phyloP scores from a whole-genome alignment of 2,113 vertebrate genomes.

The Nibea coibor region DNA sequence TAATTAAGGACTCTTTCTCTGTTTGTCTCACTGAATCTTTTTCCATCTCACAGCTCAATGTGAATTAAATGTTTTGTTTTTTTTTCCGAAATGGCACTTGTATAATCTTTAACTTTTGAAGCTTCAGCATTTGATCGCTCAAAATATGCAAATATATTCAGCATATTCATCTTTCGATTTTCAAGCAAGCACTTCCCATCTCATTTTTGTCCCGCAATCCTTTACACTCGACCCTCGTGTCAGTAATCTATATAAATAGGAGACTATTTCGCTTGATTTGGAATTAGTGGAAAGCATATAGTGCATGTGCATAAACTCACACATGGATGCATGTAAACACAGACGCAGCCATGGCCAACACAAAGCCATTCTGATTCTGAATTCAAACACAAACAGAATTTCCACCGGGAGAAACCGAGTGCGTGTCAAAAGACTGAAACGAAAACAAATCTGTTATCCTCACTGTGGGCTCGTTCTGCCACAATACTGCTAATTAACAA shows the following conservation, averaged over 20 bases:
- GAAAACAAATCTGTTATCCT: conserved; percentile 58
- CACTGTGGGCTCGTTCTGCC: conserved; percentile 28
- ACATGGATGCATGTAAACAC: conserved; percentile 19
- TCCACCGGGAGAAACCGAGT: conserved; percentile 31
- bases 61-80: conserved; percentile 27
- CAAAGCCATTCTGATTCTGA: conserved; percentile 38
- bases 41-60: conserved; percentile 13
- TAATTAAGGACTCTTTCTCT: conserved; percentile 56
- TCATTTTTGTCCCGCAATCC: conserved; percentile 8
- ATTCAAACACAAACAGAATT: conserved; percentile 45
- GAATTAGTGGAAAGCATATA: conserved; percentile 22
- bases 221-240: conserved; percentile 9
- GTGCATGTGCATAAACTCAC: conserved; percentile 14
- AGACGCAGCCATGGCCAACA: background rate
- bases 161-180: conserved; percentile 54
- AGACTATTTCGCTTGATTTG: conserved; percentile 41
- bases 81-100: conserved; percentile 48
- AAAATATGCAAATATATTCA: conserved; percentile 75
- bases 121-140: conserved; percentile 50
- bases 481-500: conserved; percentile 59
- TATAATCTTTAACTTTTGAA: conserved; percentile 63
- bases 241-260: conserved; percentile 13
- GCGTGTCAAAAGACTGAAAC: conserved; percentile 14
- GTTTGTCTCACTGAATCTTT: conserved; percentile 11
- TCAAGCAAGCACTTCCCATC: conserved; percentile 40